Percentiles rank a stretch among this genome's conserved stretches.
Conservation (phyloP, 1,140 invertebrate species). For the Orius laevigatus region DNA sequence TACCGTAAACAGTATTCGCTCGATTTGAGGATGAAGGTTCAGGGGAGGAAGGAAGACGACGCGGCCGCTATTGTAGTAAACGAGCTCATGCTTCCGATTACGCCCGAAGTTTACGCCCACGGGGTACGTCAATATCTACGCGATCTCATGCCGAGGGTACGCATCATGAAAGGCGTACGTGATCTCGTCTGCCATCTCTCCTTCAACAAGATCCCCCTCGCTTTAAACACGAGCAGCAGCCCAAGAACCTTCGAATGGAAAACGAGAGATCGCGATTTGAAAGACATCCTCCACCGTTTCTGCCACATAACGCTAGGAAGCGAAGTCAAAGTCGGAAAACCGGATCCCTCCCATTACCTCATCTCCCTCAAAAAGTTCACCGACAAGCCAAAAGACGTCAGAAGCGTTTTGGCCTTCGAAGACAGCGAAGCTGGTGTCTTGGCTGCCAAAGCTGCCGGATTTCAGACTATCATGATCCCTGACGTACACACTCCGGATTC, state of each 20-base stretch:
- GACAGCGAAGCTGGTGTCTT: background rate
- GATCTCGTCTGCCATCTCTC: conserved; percentile 1
- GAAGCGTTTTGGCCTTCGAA: background rate
- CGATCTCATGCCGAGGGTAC: background rate
- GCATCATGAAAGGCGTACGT: background rate
- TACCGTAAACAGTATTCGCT: background rate
- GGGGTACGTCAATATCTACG: conserved; percentile 1
- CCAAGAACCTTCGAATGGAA: background rate
- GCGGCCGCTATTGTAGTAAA: background rate
- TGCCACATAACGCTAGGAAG: background rate
- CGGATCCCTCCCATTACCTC: background rate
- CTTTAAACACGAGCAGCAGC: background rate
- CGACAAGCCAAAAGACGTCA: background rate
- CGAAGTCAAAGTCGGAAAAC: background rate
- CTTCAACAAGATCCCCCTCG: background rate
- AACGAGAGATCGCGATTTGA: background rate
- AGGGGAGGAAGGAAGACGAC: background rate
- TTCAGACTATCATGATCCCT: background rate
- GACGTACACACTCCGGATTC: no score
- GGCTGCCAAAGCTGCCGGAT: background rate
- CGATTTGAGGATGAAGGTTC: background rate
- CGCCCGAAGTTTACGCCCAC: background rate
- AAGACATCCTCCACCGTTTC: background rate
- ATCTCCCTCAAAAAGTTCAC: background rate
- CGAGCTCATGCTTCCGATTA: background rate